Percentiles rank a stretch among this genome's conserved stretches.
Evolutionary conservation across 1,140 invertebrate genomes (phyloP).

Genomic region (Pollicipes pollicipes): DNA sequence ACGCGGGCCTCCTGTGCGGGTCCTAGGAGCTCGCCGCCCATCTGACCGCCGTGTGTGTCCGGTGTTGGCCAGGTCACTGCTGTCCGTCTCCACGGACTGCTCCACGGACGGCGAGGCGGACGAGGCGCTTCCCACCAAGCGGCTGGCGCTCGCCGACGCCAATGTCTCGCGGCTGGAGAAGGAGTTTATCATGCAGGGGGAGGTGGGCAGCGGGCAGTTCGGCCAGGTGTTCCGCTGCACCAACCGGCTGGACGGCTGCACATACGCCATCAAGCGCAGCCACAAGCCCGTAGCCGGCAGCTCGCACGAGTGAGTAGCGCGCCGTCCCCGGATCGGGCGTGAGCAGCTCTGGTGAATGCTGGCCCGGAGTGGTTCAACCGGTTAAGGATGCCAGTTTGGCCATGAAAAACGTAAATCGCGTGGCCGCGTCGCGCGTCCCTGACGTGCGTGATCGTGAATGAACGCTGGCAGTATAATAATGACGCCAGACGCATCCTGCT

Average conservation of each 20-base stretch:
- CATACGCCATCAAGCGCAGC: conserved; percentile 77
- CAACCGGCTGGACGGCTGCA: conserved; percentile 73
- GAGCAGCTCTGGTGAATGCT: not conserved
- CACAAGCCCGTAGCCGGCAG: conserved; percentile 58
- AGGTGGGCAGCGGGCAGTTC: conserved; percentile 69
- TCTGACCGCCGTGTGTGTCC: not conserved
- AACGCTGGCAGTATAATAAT: no score
- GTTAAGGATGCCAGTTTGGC: no score
- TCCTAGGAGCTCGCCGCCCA: no score
- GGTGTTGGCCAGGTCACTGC: not conserved
- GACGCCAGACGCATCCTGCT: no score
- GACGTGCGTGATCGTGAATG: no score
- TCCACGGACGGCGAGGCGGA: conserved; percentile 35
- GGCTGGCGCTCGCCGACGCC: conserved; percentile 47
- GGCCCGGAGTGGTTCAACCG: no score
- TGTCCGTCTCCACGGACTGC: conserved; percentile 28
- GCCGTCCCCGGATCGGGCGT: not conserved
- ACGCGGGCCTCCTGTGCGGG: no score
- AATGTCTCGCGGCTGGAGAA: conserved; percentile 69
- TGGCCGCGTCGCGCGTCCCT: no score
- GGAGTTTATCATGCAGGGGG: conserved; percentile 59
- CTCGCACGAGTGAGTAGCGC: conserved; percentile 42
- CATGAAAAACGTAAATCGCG: no score
- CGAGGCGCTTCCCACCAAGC: conserved; percentile 43
- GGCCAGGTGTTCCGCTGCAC: conserved; percentile 75